Evolutionary conservation across 1,140 invertebrate species (phyloP).

Genomic region (Akabosia matsudoensis): DNA sequence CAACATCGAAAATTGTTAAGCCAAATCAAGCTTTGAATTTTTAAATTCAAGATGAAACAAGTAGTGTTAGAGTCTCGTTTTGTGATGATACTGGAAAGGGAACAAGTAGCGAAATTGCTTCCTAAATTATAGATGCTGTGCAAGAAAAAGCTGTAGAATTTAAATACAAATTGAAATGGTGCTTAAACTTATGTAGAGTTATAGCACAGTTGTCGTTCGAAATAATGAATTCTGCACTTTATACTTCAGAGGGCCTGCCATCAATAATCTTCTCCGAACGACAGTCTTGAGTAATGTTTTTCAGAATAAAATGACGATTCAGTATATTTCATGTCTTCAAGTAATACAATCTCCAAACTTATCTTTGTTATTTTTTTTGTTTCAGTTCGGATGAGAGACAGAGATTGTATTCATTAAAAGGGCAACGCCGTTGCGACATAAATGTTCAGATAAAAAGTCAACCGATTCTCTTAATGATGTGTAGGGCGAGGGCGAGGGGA

Average conservation of each 20-base stretch:
- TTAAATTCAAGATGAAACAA: neutral
- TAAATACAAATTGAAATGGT: conserved; percentile 21
- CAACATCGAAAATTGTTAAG: neutral
- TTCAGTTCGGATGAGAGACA: neutral
- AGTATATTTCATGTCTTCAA: neutral
- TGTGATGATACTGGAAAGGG: too few relatives aligned
- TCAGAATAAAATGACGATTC: neutral
- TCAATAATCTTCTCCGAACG: neutral
- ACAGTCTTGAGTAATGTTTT: neutral
- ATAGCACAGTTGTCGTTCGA: too few relatives aligned
- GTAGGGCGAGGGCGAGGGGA: neutral
- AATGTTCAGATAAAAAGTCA: neutral
- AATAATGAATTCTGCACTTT: neutral
- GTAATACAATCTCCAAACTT: neutral
- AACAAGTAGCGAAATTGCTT: neutral
- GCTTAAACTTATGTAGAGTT: too few relatives aligned
- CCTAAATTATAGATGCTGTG: too few relatives aligned
- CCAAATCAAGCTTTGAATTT: neutral
- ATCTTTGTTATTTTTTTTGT: conserved; percentile 12
- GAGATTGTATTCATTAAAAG: conserved; percentile 10
- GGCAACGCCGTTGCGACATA: neutral
- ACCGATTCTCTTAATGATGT: too few relatives aligned
- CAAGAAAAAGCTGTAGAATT: neutral
- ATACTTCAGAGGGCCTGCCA: neutral
- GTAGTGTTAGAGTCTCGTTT: neutral